Base-by-base conservation (phyloP, 2,888 invertebrate genomes). In the Chromoteleia sp. region DNA sequence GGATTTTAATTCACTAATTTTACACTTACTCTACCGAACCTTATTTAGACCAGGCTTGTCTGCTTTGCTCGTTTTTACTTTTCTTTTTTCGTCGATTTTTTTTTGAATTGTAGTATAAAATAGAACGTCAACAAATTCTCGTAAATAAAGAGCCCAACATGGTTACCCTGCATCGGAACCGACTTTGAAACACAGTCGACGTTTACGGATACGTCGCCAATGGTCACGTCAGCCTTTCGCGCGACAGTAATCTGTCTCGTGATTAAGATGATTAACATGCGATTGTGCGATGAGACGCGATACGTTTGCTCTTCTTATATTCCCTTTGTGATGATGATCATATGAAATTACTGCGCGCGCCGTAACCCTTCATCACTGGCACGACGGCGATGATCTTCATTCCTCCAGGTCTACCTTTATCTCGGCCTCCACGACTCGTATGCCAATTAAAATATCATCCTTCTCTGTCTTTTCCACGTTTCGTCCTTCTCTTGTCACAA, bases 311-410 rank as follows among this genome's bases (percentile, higher is more conserved):
- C 41, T 25, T 63, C 77, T 79, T 70, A 30, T 54, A 43, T 71
- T 21, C 54, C 36, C 45, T 78, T 70, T 70, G 70, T 39, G 67
- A 78, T 74, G 79, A 81, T 68, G 79, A 41, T 77, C 65, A 71
- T 73, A 77, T 74, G 76, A 81, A 83, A 82, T 83, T 81, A 76
- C 76, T 65, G 59, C 50, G 74, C 63, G 50, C 81, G 56, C 48
- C 74, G 74, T 80, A 80, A 83, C 83, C 83, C 80, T 83, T 83
- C 83, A 74, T 79, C 83, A 77, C 71, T 71, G 81, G 39, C 80
- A 74, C 78, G 74, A 81, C 81, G 67, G 33, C 79, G 68, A 59
- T 45, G 68, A 54, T 73, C 75, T 76, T 79, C 78, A 71, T 63
- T 67, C 76, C 71, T 65, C 70, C 70, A 33, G 59, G 59, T 75